Evolutionary conservation across 2,113 vertebrate species (phyloP).

Genomic region (Lampris incognitus): DNA sequence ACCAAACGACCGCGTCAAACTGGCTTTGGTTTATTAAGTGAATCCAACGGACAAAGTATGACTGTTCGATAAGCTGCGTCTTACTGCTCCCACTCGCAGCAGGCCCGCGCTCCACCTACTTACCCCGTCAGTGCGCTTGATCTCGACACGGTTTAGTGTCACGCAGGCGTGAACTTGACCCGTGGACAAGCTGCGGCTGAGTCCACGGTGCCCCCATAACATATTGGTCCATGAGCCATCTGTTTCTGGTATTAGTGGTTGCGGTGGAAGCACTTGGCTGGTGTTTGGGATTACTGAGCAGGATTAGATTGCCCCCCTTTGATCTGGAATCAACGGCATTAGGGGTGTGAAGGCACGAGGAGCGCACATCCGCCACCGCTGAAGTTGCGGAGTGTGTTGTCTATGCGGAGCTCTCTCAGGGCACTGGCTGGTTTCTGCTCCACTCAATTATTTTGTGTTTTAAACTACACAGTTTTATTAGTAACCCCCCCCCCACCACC

Average conservation of each 20-base stretch:
- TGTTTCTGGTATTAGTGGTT: slow-evolving; percentile 23
- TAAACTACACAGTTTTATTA: slow-evolving; percentile 28
- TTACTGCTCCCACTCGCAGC: slow-evolving; percentile 4
- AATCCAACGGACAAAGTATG: not conserved
- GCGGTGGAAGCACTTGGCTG: not conserved
- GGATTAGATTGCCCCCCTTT: slow-evolving; percentile 46
- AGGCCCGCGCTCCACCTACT: not conserved
- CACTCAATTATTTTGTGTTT: slow-evolving; percentile 31
- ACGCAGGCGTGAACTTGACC: slow-evolving; percentile 13
- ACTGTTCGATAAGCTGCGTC: not conserved
- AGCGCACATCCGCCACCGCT: slow-evolving; percentile 28
- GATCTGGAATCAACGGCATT: slow-evolving; percentile 34
- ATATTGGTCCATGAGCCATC: slow-evolving; percentile 21
- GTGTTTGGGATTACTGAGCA: slow-evolving; percentile 34
- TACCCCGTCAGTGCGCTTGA: slow-evolving; percentile 18
- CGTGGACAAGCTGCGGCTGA: slow-evolving; percentile 20
- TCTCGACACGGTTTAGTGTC: slow-evolving; percentile 17
- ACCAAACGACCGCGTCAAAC: not conserved
- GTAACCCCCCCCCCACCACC: slow-evolving; percentile 23
- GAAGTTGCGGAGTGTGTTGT: slow-evolving; percentile 41
- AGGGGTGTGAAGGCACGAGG: slow-evolving; percentile 36
- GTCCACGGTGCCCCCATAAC: slow-evolving; percentile 17
- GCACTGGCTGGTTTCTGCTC: slow-evolving; percentile 47
- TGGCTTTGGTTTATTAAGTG: slow-evolving; percentile 14
- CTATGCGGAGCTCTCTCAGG: slow-evolving; percentile 23